These are phyloP conservation scores for Ommatoiulus sabulosus DNA, from an alignment of 2,888 invertebrate species.

Conservation along the genomic window DNA sequence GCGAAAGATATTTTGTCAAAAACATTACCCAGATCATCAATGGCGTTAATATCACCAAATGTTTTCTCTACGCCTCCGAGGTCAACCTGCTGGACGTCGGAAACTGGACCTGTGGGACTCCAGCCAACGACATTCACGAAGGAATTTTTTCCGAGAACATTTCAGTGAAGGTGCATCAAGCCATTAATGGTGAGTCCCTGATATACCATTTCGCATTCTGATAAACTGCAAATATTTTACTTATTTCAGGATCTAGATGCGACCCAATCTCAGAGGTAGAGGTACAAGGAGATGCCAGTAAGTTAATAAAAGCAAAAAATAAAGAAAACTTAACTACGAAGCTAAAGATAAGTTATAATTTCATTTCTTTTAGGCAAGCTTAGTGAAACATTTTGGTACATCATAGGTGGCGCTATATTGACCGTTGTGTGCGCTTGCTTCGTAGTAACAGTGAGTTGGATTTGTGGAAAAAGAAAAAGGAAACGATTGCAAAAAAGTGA, in stretches of 20 bases:
- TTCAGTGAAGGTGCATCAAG: background rate
- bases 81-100: background rate
- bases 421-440: background rate
- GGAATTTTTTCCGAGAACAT: background rate
- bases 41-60: background rate
- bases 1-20: background rate
- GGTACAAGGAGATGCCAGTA: too few species aligned
- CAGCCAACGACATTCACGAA: conserved; percentile 1
- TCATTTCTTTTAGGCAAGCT: background rate
- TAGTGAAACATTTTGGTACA: too few species aligned
- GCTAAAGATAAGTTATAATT: background rate
- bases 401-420: background rate
- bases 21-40: background rate
- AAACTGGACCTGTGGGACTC: conserved; percentile 17
- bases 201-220: too few species aligned
- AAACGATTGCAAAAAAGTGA: background rate
- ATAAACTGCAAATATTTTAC: background rate
- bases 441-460: background rate
- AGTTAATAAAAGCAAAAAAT: too few species aligned
- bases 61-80: background rate
- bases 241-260: background rate
- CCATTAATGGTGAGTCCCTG: background rate
- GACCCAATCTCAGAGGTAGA: background rate
- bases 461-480: background rate
- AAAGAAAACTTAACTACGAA: too few species aligned